phyloP scores from a whole-genome alignment of 1,140 invertebrate genomes.

The Nautilus pompilius region DNA sequence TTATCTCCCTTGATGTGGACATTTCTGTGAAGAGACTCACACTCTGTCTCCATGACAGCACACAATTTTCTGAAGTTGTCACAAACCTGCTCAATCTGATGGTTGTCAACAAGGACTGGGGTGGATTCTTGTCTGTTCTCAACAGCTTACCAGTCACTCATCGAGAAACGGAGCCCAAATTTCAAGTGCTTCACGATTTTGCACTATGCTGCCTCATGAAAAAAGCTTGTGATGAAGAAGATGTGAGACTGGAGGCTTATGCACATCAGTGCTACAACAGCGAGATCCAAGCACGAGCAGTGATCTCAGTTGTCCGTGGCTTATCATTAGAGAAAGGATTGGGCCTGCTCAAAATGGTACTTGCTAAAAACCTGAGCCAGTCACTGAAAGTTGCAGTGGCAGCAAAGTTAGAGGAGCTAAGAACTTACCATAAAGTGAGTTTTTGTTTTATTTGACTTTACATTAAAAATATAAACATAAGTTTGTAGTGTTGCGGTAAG shows the following conservation, averaged over 20 bases:
- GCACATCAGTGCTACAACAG: not conserved
- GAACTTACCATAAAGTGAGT: constrained; percentile 35
- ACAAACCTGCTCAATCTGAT: constrained; percentile 32
- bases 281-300: constrained; percentile 28
- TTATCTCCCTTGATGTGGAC: constrained; percentile 42
- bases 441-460: not conserved
- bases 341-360: constrained; percentile 38
- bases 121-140: constrained; percentile 29
- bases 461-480: no score
- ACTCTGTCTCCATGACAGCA: constrained; percentile 38
- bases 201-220: constrained; percentile 31
- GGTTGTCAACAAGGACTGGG: constrained; percentile 33
- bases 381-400: constrained; percentile 19
- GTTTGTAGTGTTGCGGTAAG: no score
- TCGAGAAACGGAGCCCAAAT: constrained; percentile 20
- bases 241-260: constrained; percentile 1
- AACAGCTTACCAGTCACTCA: constrained; percentile 34
- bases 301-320: constrained; percentile 30
- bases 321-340: constrained; percentile 38
- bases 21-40: constrained; percentile 41
- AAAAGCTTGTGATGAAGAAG: constrained; percentile 9
- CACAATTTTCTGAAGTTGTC: constrained; percentile 32
- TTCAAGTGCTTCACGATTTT: constrained; percentile 38
- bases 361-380: constrained; percentile 12
- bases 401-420: constrained; percentile 29